Evolutionary conservation across 1,140 invertebrate genomes (phyloP).

Genomic region (Drosophila bipectinata): DNA sequence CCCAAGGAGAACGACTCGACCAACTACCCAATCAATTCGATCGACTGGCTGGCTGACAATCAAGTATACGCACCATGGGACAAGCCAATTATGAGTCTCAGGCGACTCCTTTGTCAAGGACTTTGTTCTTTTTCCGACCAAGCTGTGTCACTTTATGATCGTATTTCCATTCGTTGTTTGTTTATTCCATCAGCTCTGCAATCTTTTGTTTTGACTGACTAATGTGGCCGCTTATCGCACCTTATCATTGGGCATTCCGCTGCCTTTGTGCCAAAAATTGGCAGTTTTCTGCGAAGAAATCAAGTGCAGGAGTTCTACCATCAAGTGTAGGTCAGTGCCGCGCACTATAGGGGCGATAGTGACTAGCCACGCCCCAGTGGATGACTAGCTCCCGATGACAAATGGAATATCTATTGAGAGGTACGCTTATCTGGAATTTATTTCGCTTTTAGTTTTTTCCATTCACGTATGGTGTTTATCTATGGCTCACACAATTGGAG

Average conservation of each 20-base stretch:
- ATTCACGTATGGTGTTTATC: slow-evolving; percentile 48
- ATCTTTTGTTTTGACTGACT: slow-evolving; percentile 30
- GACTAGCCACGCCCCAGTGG: not conserved
- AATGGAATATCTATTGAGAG: slow-evolving; percentile 3
- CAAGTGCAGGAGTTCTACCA: not conserved
- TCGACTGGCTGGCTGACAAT: slow-evolving; percentile 7
- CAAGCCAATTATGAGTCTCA: slow-evolving; percentile 10
- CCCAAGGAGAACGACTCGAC: slow-evolving; percentile 30
- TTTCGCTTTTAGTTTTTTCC: slow-evolving; percentile 10
- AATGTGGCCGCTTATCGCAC: slow-evolving; percentile 2
- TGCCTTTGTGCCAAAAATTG: slow-evolving; percentile 2
- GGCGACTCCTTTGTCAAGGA: not conserved
- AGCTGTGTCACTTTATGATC: not conserved
- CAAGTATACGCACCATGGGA: slow-evolving; percentile 1
- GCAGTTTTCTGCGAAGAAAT: not conserved
- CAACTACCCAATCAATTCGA: slow-evolving; percentile 4
- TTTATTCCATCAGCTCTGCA: not conserved
- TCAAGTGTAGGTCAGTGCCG: slow-evolving; percentile 35
- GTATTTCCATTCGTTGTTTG: not conserved
- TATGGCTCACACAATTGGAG: slow-evolving; percentile 46
- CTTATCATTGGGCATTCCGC: slow-evolving; percentile 19
- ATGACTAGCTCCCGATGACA: slow-evolving; percentile 35
- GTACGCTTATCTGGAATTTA: slow-evolving; percentile 24
- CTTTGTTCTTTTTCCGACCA: not conserved
- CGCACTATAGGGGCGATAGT: slow-evolving; percentile 7